phyloP scores from a whole-genome alignment of 2,888 invertebrate genomes.

The Ochlodes sylvanus region DNA sequence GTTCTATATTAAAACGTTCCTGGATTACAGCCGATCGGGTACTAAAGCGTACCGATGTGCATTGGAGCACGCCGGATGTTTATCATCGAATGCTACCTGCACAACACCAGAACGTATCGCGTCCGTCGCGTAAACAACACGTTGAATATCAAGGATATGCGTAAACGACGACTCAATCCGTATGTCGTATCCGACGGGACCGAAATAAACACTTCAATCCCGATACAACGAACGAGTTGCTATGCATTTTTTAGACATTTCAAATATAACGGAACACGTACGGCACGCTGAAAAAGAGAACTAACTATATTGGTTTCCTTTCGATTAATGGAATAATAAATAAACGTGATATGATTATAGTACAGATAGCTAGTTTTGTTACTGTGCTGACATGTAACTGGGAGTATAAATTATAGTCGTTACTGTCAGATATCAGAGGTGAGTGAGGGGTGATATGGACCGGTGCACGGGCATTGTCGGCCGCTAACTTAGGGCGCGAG shows the following conservation, averaged over 20 bases:
- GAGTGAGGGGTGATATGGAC: constrained; percentile 51
- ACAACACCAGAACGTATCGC: constrained; percentile 11
- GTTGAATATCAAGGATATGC: constrained; percentile 22
- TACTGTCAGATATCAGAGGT: constrained; percentile 54
- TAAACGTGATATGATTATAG: constrained; percentile 17
- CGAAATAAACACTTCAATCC: constrained; percentile 20
- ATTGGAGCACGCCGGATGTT: constrained; percentile 11
- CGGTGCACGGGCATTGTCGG: constrained; percentile 43
- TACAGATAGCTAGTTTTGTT: constrained; percentile 24
- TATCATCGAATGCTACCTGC: constrained; percentile 22
- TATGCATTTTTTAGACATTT: constrained; percentile 11
- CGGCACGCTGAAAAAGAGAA: constrained; percentile 19
- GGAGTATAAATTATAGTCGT: constrained; percentile 56
- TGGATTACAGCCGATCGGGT: neutral
- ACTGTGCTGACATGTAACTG: constrained; percentile 26
- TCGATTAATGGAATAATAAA: constrained; percentile 21
- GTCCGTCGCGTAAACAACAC: constrained; percentile 19
- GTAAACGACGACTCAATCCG: constrained; percentile 32
- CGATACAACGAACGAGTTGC: constrained; percentile 8
- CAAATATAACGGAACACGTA: constrained; percentile 16
- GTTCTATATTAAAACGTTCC: constrained; percentile 12
- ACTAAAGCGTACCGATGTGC: constrained; percentile 7
- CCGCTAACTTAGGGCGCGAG: constrained; percentile 91
- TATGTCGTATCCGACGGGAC: constrained; percentile 51
- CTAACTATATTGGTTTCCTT: neutral